Base-by-base conservation (phyloP, 2,888 invertebrate genomes). In the Eurytoma californica region DNA sequence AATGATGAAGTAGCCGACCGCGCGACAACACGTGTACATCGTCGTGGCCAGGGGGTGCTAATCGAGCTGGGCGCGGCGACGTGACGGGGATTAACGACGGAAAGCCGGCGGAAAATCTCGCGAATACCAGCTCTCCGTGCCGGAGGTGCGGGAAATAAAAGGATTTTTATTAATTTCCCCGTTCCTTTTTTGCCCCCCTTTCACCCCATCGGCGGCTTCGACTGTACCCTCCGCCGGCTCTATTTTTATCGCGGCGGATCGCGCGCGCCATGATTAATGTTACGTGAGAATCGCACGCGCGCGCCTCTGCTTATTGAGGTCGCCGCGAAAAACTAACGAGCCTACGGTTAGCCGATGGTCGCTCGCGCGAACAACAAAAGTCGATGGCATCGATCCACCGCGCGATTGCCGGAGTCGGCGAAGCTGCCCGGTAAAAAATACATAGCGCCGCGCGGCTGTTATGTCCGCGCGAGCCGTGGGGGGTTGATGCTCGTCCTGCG, bases 261-360 rank as follows among this genome's bases (percentile, higher is more conserved):
- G 39, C 57, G 30, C 2, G 2, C 55, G 39, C 65, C 39, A 30
- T 75, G 74, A 75, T 75, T 67, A 75, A 67, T 66, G 74, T 75
- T 75, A 67, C 67, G 53, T 75, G 74, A 75, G 60, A 67, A 75
- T 67, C 67, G 57, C 66, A 24, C 57, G 57, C 39, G 53, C 49
- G 72, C 51, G 72, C 51, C 20, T 28, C 24, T 12, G 66, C 2
- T 28, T 57, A 70, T 70, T 47, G 58, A 77, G 70, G 77, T 65
- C 70, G 63, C n/a, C 57, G 73, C 30, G 61, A 58, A 74, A 74
- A 72, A 72, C 47, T 49, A 63, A 57, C 55, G 49, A 74, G 74
- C 49, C 73, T 65, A n/a, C 51, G 57, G 28, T 20, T 74, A 58
- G 66, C 67, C 66, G 58, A 74, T 73, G 58, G 30, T 24, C 30